Evolutionary conservation across 1,140 invertebrate genomes (phyloP).

Genomic region (Charaxes varanes): DNA sequence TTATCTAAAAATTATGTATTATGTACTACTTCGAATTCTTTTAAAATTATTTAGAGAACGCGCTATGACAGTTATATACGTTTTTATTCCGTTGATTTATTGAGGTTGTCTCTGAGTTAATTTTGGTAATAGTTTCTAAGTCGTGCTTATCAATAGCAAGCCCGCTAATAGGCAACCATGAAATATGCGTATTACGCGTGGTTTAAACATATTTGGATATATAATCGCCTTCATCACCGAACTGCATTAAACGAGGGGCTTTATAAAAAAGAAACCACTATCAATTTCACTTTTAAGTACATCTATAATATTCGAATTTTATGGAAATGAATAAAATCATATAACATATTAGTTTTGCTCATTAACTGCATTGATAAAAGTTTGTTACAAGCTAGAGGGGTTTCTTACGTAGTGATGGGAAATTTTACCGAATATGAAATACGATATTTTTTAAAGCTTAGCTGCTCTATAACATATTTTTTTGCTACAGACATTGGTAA

Average conservation of each 20-base stretch:
- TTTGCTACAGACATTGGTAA: too few species aligned
- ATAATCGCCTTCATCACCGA: constrained; percentile 3
- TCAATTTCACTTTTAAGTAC: constrained; percentile 5
- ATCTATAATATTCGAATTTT: constrained; percentile 16
- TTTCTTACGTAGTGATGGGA: constrained; percentile 9
- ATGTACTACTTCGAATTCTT: too few species aligned
- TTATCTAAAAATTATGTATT: too few species aligned
- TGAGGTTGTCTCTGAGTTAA: too few species aligned
- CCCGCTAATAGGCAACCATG: too few species aligned
- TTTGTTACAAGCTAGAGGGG: constrained; percentile 6
- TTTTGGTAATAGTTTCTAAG: too few species aligned
- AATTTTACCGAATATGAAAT: constrained; percentile 1
- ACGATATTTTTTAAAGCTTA: not conserved
- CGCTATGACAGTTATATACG: too few species aligned
- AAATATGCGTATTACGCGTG: too few species aligned
- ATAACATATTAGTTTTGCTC: constrained; percentile 7
- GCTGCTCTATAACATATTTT: too few species aligned
- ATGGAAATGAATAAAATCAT: constrained; percentile 14
- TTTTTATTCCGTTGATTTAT: too few species aligned
- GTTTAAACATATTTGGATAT: constrained; percentile 1
- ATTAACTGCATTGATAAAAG: constrained; percentile 18
- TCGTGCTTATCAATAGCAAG: too few species aligned
- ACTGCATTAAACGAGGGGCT: not conserved
- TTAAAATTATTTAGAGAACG: too few species aligned
- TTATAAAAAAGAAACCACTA: constrained; percentile 3